Percentiles rank a stretch among this genome's conserved stretches.
phyloP scores from a whole-genome alignment of 2,888 invertebrate species.

The Trichopria drosophilae region DNA sequence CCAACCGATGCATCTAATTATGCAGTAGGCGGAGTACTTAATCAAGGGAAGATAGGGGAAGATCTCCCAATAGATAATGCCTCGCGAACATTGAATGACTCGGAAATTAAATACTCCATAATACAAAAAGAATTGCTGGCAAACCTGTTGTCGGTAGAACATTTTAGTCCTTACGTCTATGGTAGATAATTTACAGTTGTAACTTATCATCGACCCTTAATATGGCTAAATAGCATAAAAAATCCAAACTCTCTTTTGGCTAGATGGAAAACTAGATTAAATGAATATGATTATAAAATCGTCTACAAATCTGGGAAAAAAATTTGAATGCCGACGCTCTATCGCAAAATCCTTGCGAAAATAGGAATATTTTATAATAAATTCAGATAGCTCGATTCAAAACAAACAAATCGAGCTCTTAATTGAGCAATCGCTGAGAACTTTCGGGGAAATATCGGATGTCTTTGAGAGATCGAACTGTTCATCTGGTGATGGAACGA shows the following conservation, averaged over 20 bases:
- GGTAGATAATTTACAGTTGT: no score
- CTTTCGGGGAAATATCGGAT: no score
- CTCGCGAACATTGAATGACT: conserved; percentile 33
- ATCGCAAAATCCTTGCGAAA: background rate
- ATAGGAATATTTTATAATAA: no score
- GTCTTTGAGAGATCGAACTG: no score
- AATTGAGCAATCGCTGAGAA: no score
- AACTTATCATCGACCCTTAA: no score
- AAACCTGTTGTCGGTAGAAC: no score
- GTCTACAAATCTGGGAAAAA: background rate
- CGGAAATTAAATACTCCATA: background rate
- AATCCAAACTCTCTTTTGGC: background rate
- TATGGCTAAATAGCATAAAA: background rate
- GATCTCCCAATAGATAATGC: conserved; percentile 44
- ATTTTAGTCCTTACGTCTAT: no score
- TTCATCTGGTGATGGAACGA: no score
- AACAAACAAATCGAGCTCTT: no score
- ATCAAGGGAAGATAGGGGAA: conserved; percentile 41
- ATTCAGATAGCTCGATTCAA: no score
- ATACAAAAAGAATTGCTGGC: background rate
- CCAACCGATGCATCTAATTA: conserved; percentile 46
- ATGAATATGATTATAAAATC: background rate
- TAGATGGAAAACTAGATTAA: background rate
- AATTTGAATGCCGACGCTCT: background rate
- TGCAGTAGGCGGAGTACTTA: conserved; percentile 44